Conservation (phyloP, 2,888 invertebrate species). For the Drosophila anceps region DNA sequence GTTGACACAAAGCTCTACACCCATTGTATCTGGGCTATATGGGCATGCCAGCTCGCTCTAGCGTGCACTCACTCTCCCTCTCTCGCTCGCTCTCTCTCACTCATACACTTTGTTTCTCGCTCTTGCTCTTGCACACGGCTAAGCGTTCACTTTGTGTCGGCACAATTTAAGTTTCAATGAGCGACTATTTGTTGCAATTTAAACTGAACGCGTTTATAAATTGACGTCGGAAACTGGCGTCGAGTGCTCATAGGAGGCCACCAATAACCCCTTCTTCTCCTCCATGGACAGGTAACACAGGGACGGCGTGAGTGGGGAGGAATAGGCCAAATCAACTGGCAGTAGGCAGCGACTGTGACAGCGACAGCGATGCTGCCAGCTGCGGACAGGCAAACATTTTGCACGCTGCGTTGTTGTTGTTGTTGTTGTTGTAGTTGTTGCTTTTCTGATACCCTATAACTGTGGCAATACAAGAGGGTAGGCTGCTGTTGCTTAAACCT, state of each 20-base stretch:
- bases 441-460: conserved; percentile 1
- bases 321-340: conserved; percentile 34
- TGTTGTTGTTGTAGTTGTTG: neutral
- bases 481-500: too few relatives aligned
- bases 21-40: conserved; percentile 50
- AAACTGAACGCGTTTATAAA: conserved; percentile 80
- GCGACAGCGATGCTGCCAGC: conserved; percentile 40
- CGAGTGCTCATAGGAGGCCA: conserved; percentile 52
- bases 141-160: conserved; percentile 73
- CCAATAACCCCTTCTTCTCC: conserved; percentile 11
- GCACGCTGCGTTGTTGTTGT: conserved; percentile 24
- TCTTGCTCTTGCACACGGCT: conserved; percentile 4
- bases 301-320: neutral
- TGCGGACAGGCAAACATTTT: conserved; percentile 46
- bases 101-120: neutral
- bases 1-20: conserved; percentile 74
- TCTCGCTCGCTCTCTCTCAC: neutral
- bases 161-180: conserved; percentile 81
- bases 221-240: conserved; percentile 74
- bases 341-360: conserved; percentile 49
- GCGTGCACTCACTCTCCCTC: conserved; percentile 4
- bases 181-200: conserved; percentile 81
- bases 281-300: conserved; percentile 20
- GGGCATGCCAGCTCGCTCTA: conserved; percentile 41
- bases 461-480: neutral